Evolutionary conservation across 2,113 vertebrate species (phyloP).

Genomic region (Aptenodytes forsteri): DNA sequence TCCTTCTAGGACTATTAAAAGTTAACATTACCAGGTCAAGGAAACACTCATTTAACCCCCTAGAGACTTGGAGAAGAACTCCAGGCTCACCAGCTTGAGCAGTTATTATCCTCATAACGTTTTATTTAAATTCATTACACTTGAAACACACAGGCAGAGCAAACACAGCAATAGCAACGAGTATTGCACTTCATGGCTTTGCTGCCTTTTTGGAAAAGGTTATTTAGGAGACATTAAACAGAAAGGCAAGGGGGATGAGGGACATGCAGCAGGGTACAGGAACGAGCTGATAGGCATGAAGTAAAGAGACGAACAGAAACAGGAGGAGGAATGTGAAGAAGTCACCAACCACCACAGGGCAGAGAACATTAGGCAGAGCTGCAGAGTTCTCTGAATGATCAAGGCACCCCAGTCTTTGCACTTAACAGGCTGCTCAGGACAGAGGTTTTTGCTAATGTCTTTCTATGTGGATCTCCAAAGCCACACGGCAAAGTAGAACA

Average conservation of each 20-base stretch:
- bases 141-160: background rate
- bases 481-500: background rate
- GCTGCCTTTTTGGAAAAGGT: background rate
- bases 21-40: background rate
- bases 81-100: background rate
- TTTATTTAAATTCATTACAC: background rate
- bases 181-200: background rate
- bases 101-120: background rate
- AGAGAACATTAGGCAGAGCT: background rate
- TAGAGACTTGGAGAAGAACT: background rate
- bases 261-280: background rate
- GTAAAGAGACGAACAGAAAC: background rate
- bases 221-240: background rate
- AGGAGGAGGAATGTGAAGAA: background rate
- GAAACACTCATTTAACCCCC: background rate
- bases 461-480: background rate
- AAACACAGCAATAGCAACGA: background rate
- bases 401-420: background rate
- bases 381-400: background rate
- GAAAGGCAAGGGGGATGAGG: background rate
- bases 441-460: background rate
- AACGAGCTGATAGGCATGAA: fast-evolving
- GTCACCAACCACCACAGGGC: background rate
- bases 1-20: background rate
- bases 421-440: background rate